Conservation (phyloP, 2,888 invertebrate genomes). For the Campoplex nolae region DNA sequence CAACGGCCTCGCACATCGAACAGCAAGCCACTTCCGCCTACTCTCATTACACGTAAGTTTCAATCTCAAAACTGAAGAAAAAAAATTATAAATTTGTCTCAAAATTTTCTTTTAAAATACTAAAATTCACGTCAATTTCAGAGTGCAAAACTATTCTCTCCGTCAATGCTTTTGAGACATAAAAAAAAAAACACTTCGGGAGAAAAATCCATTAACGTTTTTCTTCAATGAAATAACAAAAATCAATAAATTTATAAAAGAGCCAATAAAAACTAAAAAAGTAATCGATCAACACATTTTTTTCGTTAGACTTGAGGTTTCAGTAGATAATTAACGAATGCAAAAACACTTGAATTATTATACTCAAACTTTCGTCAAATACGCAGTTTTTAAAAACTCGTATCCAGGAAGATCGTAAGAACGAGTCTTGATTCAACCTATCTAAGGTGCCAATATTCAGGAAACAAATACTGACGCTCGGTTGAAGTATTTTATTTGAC, state of each 20-base stretch:
- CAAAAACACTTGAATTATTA: background rate
- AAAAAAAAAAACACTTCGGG: too few species aligned
- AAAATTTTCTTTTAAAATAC: too few species aligned
- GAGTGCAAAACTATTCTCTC: too few species aligned
- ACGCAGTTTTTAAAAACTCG: background rate
- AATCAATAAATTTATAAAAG: background rate
- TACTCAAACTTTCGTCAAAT: background rate
- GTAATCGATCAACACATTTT: too few species aligned
- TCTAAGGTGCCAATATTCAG: background rate
- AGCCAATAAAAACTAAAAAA: background rate
- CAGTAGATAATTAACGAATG: background rate
- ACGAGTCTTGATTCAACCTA: background rate
- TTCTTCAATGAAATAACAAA: too few species aligned
- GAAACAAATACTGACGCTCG: background rate
- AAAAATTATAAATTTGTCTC: background rate
- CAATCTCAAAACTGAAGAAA: background rate
- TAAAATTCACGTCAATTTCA: too few species aligned
- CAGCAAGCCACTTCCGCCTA: slow-evolving; percentile 82
- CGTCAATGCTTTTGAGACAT: too few species aligned
- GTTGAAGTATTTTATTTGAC: background rate
- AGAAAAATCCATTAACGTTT: too few species aligned
- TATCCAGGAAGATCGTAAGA: background rate
- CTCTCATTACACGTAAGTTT: slow-evolving; percentile 84
- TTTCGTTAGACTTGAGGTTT: too few species aligned
- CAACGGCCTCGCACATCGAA: slow-evolving; percentile 81